Conservation (phyloP, 1,140 invertebrate species). For the Monomorium pharaonis region DNA sequence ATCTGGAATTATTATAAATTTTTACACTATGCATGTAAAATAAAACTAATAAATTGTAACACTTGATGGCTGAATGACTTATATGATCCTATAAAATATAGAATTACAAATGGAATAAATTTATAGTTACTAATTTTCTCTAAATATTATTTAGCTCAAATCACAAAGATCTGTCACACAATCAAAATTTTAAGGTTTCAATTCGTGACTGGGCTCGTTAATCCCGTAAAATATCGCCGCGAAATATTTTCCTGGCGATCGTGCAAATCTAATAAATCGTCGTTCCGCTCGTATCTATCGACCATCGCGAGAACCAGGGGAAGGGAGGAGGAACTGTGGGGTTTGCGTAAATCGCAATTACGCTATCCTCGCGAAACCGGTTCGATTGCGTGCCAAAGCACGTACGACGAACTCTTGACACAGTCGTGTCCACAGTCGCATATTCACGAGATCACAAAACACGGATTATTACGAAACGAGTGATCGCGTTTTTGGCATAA, state of each 20-base stretch:
- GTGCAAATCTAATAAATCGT: conserved; percentile 18
- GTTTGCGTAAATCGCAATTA: conserved; percentile 49
- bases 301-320: not conserved
- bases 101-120: too few relatives aligned
- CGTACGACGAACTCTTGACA: conserved; percentile 45
- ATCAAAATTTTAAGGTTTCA: not conserved
- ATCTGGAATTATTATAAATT: not conserved
- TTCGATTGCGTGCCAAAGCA: conserved; percentile 46
- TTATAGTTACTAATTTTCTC: not conserved
- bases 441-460: conserved; percentile 11
- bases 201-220: conserved; percentile 15
- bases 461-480: not conserved
- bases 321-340: not conserved
- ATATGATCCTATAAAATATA: too few relatives aligned
- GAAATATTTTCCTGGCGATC: not conserved
- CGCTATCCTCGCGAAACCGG: conserved; percentile 31
- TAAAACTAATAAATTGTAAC: not conserved
- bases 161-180: not conserved
- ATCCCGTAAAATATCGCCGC: not conserved
- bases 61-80: not conserved
- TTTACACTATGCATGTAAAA: not conserved
- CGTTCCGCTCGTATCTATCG: not conserved
- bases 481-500: not conserved
- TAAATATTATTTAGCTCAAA: not conserved
- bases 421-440: not conserved